Percentiles rank a stretch among this genome's conserved stretches.
Evolutionary conservation across 2,797 vertebrate species (phyloP).

Genomic region (Mormyrops attenuatus): DNA sequence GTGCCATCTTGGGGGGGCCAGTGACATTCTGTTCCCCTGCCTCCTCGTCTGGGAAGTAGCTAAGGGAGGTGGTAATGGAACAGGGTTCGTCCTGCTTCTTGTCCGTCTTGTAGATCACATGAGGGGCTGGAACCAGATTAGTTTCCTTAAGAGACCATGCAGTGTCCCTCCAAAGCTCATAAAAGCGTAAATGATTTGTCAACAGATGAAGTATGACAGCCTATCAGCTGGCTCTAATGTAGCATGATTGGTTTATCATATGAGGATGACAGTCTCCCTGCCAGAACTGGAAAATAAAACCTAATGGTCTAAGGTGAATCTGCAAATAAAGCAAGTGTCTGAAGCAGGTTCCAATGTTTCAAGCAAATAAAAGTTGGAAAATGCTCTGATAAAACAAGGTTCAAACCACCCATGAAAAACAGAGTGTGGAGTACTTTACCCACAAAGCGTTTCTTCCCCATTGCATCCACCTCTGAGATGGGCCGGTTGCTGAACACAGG

Average conservation of each 20-base stretch:
- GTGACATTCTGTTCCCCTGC: conserved; percentile 63
- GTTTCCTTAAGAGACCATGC: not conserved
- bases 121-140: conserved; percentile 61
- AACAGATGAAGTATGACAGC: not conserved
- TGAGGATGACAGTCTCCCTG: not conserved
- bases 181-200: not conserved
- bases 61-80: conserved; percentile 86
- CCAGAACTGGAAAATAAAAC: not conserved
- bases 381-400: not conserved
- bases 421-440: conserved; percentile 59
- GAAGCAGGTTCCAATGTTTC: not conserved
- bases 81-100: conserved; percentile 83
- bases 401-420: not conserved
- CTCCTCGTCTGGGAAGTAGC: conserved; percentile 80
- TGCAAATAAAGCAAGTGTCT: not conserved
- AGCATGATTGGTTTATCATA: not conserved
- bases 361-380: not conserved
- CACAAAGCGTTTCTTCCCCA: conserved; percentile 80
- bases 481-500: conserved; percentile 83
- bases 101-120: conserved; percentile 85
- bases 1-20: conserved; percentile 72
- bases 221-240: not conserved
- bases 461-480: conserved; percentile 77
- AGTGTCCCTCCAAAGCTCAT: not conserved
- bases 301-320: not conserved